Conservation (phyloP, 2,797 vertebrate species). For the Sardinella longiceps region DNA sequence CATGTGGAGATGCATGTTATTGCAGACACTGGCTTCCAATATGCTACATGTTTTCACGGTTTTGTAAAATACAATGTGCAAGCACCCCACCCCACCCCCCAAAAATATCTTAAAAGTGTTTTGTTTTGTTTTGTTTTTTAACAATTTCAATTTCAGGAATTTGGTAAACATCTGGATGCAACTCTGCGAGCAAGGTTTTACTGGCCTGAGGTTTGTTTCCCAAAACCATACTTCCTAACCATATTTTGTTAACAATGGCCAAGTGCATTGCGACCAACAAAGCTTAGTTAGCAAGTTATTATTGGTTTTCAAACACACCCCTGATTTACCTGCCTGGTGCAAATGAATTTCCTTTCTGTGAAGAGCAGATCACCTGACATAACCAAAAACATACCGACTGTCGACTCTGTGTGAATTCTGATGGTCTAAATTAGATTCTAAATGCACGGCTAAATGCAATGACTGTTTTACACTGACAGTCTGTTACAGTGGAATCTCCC, state of each 20-base stretch:
- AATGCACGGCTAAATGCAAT: conserved; percentile 70
- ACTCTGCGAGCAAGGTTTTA: no score
- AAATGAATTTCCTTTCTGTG: neutral
- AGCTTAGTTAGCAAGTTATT: no score
- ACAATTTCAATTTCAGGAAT: neutral
- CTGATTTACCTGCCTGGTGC: neutral
- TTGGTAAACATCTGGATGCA: neutral
- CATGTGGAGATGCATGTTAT: conserved; percentile 63
- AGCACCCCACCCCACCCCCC: no score
- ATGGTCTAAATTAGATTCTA: conserved; percentile 36
- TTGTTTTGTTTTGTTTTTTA: neutral
- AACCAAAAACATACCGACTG: conserved; percentile 10
- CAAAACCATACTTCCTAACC: no score
- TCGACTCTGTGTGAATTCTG: neutral
- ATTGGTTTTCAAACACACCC: no score
- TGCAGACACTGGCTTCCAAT: conserved; percentile 32
- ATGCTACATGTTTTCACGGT: neutral
- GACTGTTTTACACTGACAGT: conserved; percentile 78
- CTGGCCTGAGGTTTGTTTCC: no score
- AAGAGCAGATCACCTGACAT: conserved; percentile 32
- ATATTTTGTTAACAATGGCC: no score
- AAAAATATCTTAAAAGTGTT: no score
- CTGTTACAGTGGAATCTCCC: conserved; percentile 81
- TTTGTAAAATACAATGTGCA: neutral
- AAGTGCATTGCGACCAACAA: no score